Conservation (phyloP, 1,140 invertebrate species). For the Drosophila triauraria region DNA sequence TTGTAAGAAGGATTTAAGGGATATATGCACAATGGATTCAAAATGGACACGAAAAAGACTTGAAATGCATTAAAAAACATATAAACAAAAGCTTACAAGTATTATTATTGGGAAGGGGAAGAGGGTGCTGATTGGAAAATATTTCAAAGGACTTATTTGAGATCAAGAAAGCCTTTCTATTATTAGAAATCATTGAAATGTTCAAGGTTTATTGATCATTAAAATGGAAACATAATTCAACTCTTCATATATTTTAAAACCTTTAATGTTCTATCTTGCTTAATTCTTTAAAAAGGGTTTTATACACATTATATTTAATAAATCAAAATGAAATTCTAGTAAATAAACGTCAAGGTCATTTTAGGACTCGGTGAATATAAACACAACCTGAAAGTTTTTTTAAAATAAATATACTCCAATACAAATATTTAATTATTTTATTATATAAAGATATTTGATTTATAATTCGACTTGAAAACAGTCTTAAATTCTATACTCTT, state of each 20-base stretch:
- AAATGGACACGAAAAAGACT: conserved; percentile 17
- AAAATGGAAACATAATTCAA: neutral
- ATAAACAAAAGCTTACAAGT: neutral
- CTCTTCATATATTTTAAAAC: neutral
- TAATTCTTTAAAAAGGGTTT: too few relatives aligned
- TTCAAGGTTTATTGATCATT: neutral
- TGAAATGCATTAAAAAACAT: conserved; percentile 41
- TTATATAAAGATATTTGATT: too few relatives aligned
- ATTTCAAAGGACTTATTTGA: neutral
- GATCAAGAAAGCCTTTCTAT: neutral
- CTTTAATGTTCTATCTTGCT: neutral
- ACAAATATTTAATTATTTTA: too few relatives aligned
- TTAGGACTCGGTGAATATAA: too few relatives aligned
- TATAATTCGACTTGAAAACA: too few relatives aligned
- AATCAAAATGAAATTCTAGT: too few relatives aligned
- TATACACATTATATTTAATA: too few relatives aligned
- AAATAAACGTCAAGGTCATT: too few relatives aligned
- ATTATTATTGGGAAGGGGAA: neutral
- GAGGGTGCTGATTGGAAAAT: too few relatives aligned
- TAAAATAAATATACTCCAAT: too few relatives aligned
- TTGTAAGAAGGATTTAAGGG: conserved; percentile 37
- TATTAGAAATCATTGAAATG: neutral
- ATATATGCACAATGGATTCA: conserved; percentile 3
- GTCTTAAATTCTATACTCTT: too few relatives aligned
- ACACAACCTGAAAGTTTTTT: too few relatives aligned